Evolutionary conservation across 2,888 invertebrate species (phyloP), one percentile per base, ranked within the genome.

Genomic region (Eretmocerus hayati): DNA sequence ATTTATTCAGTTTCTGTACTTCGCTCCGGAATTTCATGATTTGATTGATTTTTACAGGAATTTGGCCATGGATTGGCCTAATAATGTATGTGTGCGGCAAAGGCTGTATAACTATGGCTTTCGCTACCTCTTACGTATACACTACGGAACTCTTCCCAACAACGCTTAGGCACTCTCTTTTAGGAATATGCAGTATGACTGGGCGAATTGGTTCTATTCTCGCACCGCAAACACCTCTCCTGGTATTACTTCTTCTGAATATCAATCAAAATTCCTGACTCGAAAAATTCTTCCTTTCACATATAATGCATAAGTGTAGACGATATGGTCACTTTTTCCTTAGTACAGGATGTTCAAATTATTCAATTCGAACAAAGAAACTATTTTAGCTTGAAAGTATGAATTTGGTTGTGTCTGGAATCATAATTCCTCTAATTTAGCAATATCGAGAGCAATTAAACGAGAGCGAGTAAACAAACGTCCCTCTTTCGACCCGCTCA

Each of bases 61-160:
- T 57, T 1, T 64, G 74, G 54, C 74, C 72, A 42, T 76, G 74
- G 67, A 56, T 72, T 8, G 78, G 77, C 1, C 62, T 82, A 50
- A 62, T 74, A 48, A 73, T 79, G 30, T 84, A 77, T 69, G 74
- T 84, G 60, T 67, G 76, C 59, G 83, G 84, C 43, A 84, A 84
- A 69, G 73, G 81, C 62, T 75, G 79, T 37, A 81, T 83, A 50
- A 79, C 84, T 40, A 77, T 80, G 60, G 79, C 84, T 20, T 84
- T 83, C 67, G 79, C 81, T 62, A 77, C 81, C 16, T 67, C 83
- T 57, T 84, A 84, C 70, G 77, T 84, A 62, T 81, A 78, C 67
- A 82, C 84, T 31, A 77, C 83, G 33, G 85, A 86, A 71, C 74
- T 85, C 69, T 85, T 84, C 67, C 85, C 85, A 9, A 86, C 85